Evolutionary conservation across 2,113 vertebrate genomes (phyloP).

Genomic region (Oryzias woworae): DNA sequence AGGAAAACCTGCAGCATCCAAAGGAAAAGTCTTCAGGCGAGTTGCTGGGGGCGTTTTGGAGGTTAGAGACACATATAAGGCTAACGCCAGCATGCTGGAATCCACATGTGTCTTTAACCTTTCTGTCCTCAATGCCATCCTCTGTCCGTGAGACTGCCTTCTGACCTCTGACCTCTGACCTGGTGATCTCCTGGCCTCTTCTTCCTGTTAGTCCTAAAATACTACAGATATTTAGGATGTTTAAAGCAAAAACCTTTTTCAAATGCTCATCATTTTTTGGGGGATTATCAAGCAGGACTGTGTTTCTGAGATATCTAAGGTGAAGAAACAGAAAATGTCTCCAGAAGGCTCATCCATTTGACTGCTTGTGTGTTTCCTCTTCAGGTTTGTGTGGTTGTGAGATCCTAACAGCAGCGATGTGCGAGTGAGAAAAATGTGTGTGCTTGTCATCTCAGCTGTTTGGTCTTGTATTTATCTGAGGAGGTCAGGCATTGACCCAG

Average conservation of each 20-base stretch:
- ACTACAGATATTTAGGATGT: constrained; percentile 13
- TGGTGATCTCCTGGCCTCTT: constrained; percentile 52
- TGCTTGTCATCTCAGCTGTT: constrained; percentile 50
- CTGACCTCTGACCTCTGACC: constrained; percentile 61
- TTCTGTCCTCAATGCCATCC: constrained; percentile 63
- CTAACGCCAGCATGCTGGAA: constrained; percentile 67
- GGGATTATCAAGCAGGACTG: constrained; percentile 1
- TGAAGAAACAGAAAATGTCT: constrained; percentile 14
- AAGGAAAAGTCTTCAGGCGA: constrained; percentile 33
- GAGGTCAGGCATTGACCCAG: constrained; percentile 60
- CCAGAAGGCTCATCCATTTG: constrained; percentile 4
- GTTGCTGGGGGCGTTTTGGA: constrained; percentile 27
- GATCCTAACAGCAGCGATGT: not conserved
- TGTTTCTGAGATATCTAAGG: constrained; percentile 17
- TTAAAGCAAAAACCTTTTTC: not conserved
- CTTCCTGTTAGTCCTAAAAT: constrained; percentile 30
- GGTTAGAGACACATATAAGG: constrained; percentile 44
- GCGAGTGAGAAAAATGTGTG: constrained; percentile 39
- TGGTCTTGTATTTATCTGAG: constrained; percentile 61
- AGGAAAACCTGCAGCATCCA: constrained; percentile 35
- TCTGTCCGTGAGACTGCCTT: constrained; percentile 59
- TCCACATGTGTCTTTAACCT: constrained; percentile 73
- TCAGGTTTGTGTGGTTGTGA: constrained; percentile 4
- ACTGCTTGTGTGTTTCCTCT: not conserved
- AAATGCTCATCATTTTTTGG: constrained; percentile 4